phyloP scores from a whole-genome alignment of 2,113 vertebrate genomes.

The Sylvicapra grimmia region DNA sequence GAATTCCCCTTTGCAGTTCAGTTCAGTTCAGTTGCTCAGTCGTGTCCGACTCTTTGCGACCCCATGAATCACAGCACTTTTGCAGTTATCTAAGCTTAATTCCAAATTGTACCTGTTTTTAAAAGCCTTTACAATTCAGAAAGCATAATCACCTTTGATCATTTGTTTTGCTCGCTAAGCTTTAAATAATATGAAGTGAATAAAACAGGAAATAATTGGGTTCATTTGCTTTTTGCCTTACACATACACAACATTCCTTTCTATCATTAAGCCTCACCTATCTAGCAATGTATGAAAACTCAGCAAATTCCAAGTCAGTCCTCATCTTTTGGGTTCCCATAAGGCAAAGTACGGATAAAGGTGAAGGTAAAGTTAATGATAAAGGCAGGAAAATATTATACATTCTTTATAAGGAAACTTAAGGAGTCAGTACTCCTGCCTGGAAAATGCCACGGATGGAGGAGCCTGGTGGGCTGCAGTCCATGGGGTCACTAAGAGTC shows the following conservation, averaged over 20 bases:
- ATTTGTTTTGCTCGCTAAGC: background rate
- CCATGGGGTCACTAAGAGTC: too few relatives aligned
- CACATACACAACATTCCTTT: background rate
- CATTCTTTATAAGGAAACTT: conserved; percentile 11
- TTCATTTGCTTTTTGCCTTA: background rate
- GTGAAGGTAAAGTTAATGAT: background rate
- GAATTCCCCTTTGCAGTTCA: background rate
- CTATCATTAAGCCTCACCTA: background rate
- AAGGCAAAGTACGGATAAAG: background rate
- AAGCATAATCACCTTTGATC: background rate
- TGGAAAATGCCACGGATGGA: too few relatives aligned
- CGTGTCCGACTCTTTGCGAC: too few relatives aligned
- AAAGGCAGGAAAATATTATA: background rate
- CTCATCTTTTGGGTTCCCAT: background rate
- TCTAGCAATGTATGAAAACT: background rate
- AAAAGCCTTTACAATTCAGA: background rate
- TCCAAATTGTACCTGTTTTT: background rate
- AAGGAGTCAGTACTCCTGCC: background rate
- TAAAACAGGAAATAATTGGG: background rate
- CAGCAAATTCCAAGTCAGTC: background rate
- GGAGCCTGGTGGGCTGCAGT: too few relatives aligned
- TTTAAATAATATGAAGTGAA: background rate
- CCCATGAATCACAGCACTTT: too few relatives aligned
- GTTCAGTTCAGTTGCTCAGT: too few relatives aligned
- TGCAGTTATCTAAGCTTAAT: background rate